Evolutionary conservation across 2,888 invertebrate species (phyloP).

Genomic region (Aphodius sticticus): DNA sequence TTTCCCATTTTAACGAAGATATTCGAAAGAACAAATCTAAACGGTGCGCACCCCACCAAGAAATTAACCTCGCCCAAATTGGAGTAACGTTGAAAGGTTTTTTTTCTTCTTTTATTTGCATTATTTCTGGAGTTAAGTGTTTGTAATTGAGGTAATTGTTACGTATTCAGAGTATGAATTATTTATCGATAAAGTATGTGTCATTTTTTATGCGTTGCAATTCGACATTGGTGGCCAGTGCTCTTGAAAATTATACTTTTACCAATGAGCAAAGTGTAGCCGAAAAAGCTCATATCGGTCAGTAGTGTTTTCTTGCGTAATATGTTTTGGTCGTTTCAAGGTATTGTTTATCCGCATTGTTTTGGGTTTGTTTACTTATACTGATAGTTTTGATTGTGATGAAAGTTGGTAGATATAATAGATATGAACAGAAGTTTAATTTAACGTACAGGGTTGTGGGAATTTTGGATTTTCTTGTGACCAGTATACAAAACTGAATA

Average conservation of each 20-base stretch:
- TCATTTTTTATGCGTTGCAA: neutral
- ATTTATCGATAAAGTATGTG: neutral
- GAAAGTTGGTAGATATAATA: too few relatives aligned
- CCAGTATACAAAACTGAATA: too few relatives aligned
- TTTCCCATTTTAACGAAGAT: constrained; percentile 4
- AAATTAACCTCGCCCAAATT: neutral
- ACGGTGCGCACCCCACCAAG: neutral
- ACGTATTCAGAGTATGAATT: neutral
- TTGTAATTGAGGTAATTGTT: neutral
- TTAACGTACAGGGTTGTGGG: too few relatives aligned
- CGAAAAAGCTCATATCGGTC: neutral
- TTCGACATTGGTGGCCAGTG: neutral
- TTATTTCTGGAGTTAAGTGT: neutral
- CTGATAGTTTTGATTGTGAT: too few relatives aligned
- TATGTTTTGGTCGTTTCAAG: neutral
- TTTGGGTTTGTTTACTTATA: neutral
- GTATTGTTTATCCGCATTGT: neutral
- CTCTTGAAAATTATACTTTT: neutral
- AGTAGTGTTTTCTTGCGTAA: neutral
- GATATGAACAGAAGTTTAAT: too few relatives aligned
- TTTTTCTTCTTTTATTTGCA: neutral
- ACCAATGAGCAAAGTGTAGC: neutral
- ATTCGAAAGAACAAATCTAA: neutral
- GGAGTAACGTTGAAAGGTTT: neutral
- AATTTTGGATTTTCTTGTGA: too few relatives aligned